Conservation (phyloP, 1,140 invertebrate species). For the Dreissena rostriformis region DNA sequence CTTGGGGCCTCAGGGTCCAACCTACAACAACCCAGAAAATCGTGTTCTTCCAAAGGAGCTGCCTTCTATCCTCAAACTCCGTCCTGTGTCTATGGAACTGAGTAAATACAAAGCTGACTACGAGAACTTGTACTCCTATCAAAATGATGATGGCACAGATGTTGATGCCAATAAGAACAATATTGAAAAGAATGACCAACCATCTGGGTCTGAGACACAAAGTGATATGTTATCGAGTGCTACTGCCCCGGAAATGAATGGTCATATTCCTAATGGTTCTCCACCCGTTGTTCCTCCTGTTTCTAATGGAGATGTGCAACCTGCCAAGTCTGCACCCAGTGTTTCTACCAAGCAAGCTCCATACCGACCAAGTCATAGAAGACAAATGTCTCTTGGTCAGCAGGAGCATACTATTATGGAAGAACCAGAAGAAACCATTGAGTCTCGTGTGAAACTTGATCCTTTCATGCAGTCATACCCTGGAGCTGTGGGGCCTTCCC, state of each 20-base stretch:
- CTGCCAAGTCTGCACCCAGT: conserved; percentile 1
- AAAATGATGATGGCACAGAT: conserved; percentile 33
- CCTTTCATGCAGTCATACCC: conserved; percentile 60
- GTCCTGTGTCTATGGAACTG: conserved; percentile 68
- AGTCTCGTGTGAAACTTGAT: conserved; percentile 60
- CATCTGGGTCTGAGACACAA: not conserved
- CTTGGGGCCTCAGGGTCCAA: conserved; percentile 53
- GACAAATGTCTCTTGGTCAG: conserved; percentile 59
- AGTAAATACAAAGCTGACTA: conserved; percentile 65
- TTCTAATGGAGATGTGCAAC: conserved; percentile 36
- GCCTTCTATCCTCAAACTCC: conserved; percentile 51
- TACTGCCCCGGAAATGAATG: conserved; percentile 35
- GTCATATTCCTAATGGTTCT: conserved; percentile 18
- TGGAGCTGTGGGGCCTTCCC: conserved; percentile 60
- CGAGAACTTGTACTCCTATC: conserved; percentile 35
- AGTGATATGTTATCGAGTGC: no score
- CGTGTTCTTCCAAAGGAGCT: conserved; percentile 61
- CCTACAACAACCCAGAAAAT: conserved; percentile 65
- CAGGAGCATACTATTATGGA: conserved; percentile 62
- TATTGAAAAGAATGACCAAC: not conserved
- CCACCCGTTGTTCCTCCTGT: not conserved
- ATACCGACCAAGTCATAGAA: conserved; percentile 56
- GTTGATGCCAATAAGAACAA: conserved; percentile 7
- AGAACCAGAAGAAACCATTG: conserved; percentile 67
- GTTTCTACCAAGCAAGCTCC: conserved; percentile 8